Conservation (phyloP, 2,113 vertebrate genomes). For the Pseudorectes ferrugineus region DNA sequence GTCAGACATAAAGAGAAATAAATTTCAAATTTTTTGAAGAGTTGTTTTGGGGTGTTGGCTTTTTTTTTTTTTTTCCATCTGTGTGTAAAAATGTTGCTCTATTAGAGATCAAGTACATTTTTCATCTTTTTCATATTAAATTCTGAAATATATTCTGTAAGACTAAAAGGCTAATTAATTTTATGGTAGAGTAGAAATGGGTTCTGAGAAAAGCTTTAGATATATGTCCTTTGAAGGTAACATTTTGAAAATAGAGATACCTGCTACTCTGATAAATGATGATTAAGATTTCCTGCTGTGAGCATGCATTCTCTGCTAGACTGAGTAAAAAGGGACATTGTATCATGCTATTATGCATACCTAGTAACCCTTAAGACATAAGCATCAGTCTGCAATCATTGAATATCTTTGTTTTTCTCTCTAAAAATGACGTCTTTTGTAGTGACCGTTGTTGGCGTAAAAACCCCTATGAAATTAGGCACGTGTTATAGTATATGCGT, state of each 20-base stretch:
- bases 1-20: background rate
- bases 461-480: background rate
- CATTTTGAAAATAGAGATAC: background rate
- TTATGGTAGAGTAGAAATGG: background rate
- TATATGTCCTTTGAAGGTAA: background rate
- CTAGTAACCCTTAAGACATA: background rate
- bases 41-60: too few species aligned
- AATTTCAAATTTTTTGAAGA: background rate
- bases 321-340: background rate
- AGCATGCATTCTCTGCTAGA: background rate
- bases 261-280: background rate
- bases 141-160: background rate
- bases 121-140: background rate
- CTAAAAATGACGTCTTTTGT: background rate
- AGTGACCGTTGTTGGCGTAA: rapidly evolving
- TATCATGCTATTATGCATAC: background rate
- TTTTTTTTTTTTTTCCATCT: background rate
- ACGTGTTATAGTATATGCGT: background rate
- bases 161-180: background rate
- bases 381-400: background rate
- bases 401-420: background rate
- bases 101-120: background rate
- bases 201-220: background rate
- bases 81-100: background rate
- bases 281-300: background rate